Evolutionary conservation across 2,888 invertebrate genomes (phyloP).

Genomic region (Vannuccia rotundouncinata): DNA sequence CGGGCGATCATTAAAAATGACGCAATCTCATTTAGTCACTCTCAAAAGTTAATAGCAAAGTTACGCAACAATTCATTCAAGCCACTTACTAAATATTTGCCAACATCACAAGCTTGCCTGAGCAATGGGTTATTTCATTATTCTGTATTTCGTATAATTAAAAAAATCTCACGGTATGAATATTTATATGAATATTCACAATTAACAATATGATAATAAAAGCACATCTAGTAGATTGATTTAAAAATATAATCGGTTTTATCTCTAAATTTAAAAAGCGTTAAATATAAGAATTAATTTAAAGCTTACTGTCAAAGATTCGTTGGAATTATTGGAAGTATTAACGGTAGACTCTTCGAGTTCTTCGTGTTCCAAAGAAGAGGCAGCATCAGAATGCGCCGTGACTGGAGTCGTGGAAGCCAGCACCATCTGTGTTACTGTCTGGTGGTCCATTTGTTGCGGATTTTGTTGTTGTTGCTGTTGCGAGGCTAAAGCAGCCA

Average conservation of each 20-base stretch:
- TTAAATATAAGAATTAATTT: neutral
- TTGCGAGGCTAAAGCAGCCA: neutral
- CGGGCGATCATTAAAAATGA: no score
- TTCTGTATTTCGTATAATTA: no score
- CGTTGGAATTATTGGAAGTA: conserved; percentile 15
- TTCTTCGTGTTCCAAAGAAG: neutral
- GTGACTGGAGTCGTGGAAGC: neutral
- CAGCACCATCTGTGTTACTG: neutral
- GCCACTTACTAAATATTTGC: no score
- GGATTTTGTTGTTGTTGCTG: neutral
- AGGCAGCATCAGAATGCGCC: neutral
- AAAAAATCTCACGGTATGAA: no score
- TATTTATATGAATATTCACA: no score
- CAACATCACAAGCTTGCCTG: no score
- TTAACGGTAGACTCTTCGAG: neutral
- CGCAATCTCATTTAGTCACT: no score
- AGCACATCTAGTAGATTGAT: no score
- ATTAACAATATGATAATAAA: no score
- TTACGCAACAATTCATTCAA: no score
- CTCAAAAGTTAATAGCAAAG: no score
- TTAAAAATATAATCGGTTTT: neutral
- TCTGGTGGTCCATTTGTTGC: neutral
- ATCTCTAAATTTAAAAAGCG: neutral
- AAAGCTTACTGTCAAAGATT: neutral
- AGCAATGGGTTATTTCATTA: no score